Conservation (phyloP, 1,140 invertebrate genomes). For the Lepidurus arcticus region DNA sequence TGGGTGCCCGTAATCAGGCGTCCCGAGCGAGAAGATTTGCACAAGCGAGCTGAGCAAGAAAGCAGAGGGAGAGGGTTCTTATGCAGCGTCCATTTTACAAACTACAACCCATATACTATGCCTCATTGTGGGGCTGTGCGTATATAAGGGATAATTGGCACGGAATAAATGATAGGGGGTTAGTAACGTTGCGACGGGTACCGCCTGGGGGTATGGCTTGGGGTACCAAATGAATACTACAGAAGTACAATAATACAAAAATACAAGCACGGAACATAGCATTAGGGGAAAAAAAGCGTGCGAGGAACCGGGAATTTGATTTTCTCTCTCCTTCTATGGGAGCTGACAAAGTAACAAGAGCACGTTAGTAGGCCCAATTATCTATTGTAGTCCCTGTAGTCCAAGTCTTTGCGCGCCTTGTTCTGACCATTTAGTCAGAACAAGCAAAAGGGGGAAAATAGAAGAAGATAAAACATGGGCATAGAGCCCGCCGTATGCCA, state of each 20-base stretch:
- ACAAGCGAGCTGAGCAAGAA: neutral
- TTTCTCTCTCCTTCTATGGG: neutral
- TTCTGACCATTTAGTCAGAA: constrained; percentile 9
- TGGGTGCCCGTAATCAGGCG: neutral
- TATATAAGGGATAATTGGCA: neutral
- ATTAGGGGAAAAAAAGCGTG: neutral
- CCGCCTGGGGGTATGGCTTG: neutral
- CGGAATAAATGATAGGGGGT: neutral
- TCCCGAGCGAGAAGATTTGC: constrained; percentile 13
- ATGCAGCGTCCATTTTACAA: too few relatives aligned
- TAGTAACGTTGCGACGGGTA: neutral
- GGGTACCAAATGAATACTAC: neutral
- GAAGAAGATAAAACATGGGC: neutral
- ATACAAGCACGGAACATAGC: neutral
- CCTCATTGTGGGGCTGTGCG: neutral
- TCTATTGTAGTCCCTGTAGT: constrained; percentile 2
- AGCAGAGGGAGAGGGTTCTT: too few relatives aligned
- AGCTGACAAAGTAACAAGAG: constrained; percentile 4
- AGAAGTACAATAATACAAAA: neutral
- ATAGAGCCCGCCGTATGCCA: neutral
- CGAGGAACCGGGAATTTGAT: neutral
- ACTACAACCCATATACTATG: too few relatives aligned
- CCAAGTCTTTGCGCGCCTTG: neutral
- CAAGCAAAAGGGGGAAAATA: neutral
- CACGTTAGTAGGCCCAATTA: constrained; percentile 14